These are phyloP conservation scores for Zingel zingel DNA, from an alignment of 2,113 vertebrate genomes.

Conservation along the genomic window DNA sequence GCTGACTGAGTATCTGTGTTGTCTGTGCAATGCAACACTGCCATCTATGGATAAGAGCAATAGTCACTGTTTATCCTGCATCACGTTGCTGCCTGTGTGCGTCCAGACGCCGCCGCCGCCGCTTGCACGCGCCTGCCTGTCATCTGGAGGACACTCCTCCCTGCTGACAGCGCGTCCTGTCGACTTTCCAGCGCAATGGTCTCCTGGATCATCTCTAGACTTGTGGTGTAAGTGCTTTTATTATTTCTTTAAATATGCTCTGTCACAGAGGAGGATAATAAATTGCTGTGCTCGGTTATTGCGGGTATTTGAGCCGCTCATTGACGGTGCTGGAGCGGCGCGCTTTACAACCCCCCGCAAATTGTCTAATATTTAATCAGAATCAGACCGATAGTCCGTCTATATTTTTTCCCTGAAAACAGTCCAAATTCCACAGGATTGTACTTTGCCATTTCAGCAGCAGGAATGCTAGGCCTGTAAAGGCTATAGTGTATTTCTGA, in stretches of 20 bases:
- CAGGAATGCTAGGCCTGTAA: constrained; percentile 41
- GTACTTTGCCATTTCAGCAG: constrained; percentile 49
- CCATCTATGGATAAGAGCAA: constrained; percentile 64
- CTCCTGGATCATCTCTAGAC: constrained; percentile 98
- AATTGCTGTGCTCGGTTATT: not conserved
- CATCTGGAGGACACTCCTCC: constrained; percentile 87
- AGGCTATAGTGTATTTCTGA: constrained; percentile 16
- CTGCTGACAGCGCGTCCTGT: constrained; percentile 78
- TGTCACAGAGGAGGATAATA: not conserved
- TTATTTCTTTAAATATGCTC: not conserved
- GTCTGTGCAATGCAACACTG: constrained; percentile 62
- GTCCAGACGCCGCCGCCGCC: constrained; percentile 75
- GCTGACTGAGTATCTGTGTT: not conserved
- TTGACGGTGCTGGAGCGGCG: constrained; percentile 23
- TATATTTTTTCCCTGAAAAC: constrained; percentile 32
- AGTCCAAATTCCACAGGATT: constrained; percentile 12
- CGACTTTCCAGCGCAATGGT: constrained; percentile 91
- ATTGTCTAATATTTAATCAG: constrained; percentile 52
- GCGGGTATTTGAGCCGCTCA: constrained; percentile 13
- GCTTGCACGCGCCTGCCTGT: constrained; percentile 80
- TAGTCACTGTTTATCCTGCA: constrained; percentile 34
- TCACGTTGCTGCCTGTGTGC: constrained; percentile 69
- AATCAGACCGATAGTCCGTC: constrained; percentile 54
- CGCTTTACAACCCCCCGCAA: constrained; percentile 48
- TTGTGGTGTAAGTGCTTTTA: constrained; percentile 94